These are phyloP conservation scores for Acanthaster planci DNA, from an alignment of 35 echinoderm and acorn worm genomes.

Conservation along the genomic window DNA sequence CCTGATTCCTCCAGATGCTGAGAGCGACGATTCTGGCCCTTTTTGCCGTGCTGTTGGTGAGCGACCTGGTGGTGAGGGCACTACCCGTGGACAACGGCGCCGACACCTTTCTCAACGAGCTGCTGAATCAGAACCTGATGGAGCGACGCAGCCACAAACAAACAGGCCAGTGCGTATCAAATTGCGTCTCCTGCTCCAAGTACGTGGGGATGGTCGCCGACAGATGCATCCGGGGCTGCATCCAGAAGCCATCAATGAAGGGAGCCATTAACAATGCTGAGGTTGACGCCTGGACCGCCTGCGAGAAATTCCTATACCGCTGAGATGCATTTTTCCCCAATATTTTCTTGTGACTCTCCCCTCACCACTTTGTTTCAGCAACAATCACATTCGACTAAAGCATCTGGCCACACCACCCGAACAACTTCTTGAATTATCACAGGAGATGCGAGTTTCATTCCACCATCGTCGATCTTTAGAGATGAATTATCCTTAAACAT, in stretches of 20 bases:
- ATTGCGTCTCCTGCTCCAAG: constrained; percentile 10
- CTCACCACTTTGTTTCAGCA: no score
- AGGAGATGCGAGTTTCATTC: no score
- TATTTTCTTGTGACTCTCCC: no score
- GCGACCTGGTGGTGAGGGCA: background rate
- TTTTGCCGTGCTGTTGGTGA: background rate
- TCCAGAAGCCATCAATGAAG: background rate
- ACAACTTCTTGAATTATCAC: no score
- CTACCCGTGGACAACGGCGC: background rate
- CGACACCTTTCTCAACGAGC: background rate
- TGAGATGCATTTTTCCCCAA: background rate
- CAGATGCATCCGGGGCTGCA: background rate
- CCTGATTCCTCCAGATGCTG: background rate
- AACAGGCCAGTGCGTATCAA: background rate
- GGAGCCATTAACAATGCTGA: background rate
- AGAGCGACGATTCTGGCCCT: background rate
- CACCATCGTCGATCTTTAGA: no score
- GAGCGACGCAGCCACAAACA: constrained; percentile 4
- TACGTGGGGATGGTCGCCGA: background rate
- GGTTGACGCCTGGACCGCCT: background rate
- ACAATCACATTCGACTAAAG: no score
- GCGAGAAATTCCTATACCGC: constrained; percentile 3
- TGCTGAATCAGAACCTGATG: background rate
- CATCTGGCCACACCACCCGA: no score
- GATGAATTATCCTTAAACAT: no score